A percentile compares a stretch with the other conserved stretches of the same genome.
Evolutionary conservation across 92 coral and sea anemone genomes (phyloP).

Genomic region (Nematostella vectensis): DNA sequence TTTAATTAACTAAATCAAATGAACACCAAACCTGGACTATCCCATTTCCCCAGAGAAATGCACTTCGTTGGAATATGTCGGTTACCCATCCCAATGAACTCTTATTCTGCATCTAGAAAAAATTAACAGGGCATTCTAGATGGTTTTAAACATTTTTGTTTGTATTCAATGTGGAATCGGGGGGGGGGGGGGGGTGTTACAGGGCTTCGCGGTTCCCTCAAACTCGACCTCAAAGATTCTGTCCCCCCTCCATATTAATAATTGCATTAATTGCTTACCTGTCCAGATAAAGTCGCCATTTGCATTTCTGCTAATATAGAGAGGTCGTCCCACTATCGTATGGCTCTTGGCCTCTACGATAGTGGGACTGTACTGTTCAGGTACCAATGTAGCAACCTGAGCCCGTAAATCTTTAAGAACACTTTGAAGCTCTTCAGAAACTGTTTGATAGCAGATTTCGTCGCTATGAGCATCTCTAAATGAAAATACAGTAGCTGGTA

Average conservation of each 20-base stretch:
- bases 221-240: too few relatives aligned
- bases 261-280: constrained; percentile 30
- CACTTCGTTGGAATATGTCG: constrained; percentile 64
- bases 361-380: constrained; percentile 34
- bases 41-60: constrained; percentile 57
- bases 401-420: constrained; percentile 11
- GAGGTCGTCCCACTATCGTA: constrained; percentile 49
- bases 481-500: constrained; percentile 49
- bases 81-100: constrained; percentile 55
- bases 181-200: too few relatives aligned
- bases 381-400: constrained; percentile 32
- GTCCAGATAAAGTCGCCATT: constrained; percentile 65
- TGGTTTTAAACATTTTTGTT: not conserved
- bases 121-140: too few relatives aligned
- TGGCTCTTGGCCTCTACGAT: constrained; percentile 39
- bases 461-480: constrained; percentile 50
- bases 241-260: not conserved
- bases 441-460: constrained; percentile 44
- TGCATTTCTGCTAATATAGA: constrained; percentile 38
- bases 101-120: constrained; percentile 39
- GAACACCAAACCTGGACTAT: constrained; percentile 44
- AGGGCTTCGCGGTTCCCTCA: too few relatives aligned
- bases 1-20: not conserved
- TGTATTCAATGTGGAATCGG: not conserved
- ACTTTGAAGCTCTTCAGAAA: constrained; percentile 25